phyloP scores from a whole-genome alignment of 2,113 vertebrate species.

The Martes martes region DNA sequence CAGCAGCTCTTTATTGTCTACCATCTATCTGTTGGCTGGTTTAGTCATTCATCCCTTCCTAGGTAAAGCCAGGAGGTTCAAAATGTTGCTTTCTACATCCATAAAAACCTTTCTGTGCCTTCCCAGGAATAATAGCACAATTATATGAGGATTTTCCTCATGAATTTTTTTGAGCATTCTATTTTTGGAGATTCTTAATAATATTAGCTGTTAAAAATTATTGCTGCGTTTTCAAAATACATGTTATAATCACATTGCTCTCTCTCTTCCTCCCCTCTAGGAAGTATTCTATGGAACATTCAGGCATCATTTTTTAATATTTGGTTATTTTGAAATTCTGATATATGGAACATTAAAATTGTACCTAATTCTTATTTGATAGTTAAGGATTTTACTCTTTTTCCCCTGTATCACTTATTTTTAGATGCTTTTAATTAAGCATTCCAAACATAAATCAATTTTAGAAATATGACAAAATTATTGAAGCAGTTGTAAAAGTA shows the following conservation, averaged over 20 bases:
- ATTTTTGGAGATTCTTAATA: not conserved
- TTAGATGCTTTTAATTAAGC: not conserved
- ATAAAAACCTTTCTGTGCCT: not conserved
- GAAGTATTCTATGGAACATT: not conserved
- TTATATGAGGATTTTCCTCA: not conserved
- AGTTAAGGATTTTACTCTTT: not conserved
- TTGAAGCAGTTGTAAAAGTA: not conserved
- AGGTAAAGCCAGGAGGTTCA: not conserved
- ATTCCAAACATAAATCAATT: not conserved
- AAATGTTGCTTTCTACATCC: not conserved
- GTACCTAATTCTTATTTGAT: not conserved
- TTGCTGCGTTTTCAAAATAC: slow-evolving; percentile 60
- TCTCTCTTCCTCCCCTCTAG: not conserved
- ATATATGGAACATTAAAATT: not conserved
- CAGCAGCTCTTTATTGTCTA: not conserved
- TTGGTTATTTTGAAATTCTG: not conserved
- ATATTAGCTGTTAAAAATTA: slow-evolving; percentile 58
- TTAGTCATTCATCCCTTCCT: not conserved
- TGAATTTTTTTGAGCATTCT: slow-evolving; percentile 50
- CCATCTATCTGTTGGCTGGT: not conserved
- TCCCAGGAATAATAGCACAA: not conserved
- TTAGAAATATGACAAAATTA: not conserved
- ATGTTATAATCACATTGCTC: slow-evolving; percentile 28
- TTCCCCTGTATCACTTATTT: not conserved
- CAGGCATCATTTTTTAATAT: not conserved